Evolutionary conservation across 2,888 invertebrate species (phyloP).

Genomic region (Scaeva pyrastri): DNA sequence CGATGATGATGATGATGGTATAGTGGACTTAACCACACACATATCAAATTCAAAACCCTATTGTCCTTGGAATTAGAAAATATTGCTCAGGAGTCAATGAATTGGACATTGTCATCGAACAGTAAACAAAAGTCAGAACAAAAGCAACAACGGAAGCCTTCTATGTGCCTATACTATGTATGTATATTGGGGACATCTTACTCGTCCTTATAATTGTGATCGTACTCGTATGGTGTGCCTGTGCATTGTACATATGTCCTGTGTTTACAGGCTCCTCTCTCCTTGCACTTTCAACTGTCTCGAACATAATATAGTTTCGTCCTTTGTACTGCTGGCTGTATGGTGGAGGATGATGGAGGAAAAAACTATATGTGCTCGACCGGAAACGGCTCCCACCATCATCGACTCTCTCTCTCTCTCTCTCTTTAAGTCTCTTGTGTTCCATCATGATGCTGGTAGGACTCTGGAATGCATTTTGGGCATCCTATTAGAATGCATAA

Average conservation of each 20-base stretch:
- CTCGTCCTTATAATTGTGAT: conserved; percentile 8
- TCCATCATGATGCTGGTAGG: conserved; percentile 41
- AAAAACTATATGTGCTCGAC: conserved; percentile 23
- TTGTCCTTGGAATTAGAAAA: conserved; percentile 74
- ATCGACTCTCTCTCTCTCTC: too few relatives aligned
- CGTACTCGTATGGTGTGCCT: too few relatives aligned
- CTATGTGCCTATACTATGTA: too few relatives aligned
- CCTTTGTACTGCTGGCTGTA: conserved; percentile 73
- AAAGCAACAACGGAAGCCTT: conserved; percentile 22
- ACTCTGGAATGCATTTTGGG: conserved; percentile 60
- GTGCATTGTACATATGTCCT: conserved; percentile 41
- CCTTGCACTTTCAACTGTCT: conserved; percentile 73
- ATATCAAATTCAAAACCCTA: conserved; percentile 73
- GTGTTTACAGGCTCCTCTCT: not conserved
- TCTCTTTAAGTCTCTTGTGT: not conserved
- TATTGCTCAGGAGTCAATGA: conserved; percentile 72
- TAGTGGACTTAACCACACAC: conserved; percentile 48
- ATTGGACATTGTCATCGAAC: conserved; percentile 74
- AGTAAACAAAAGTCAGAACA: conserved; percentile 50
- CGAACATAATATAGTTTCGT: conserved; percentile 75
- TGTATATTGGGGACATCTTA: conserved; percentile 53
- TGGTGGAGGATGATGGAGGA: conserved; percentile 60
- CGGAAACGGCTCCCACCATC: conserved; percentile 2
- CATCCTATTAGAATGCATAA: conserved; percentile 62
- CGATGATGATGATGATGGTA: conserved; percentile 26